Percentiles rank a stretch among this genome's conserved stretches.
Evolutionary conservation across 2,797 vertebrate genomes (phyloP).

Genomic region (Megalops cyprinoides): DNA sequence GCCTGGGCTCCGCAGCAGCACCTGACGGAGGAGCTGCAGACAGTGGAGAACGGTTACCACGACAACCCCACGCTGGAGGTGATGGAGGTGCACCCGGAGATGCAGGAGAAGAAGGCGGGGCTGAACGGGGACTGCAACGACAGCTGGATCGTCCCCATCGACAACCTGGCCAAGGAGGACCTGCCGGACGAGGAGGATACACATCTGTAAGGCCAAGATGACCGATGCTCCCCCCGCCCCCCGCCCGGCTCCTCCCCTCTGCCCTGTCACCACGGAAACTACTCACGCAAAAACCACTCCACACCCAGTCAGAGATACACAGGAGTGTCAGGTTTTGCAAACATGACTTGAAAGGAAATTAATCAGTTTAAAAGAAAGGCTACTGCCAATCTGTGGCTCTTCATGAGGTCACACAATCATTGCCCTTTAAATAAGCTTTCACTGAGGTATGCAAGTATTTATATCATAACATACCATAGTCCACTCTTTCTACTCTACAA

Average conservation of each 20-base stretch:
- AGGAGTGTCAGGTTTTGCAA: too few species aligned
- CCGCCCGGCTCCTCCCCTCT: too few species aligned
- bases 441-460: too few species aligned
- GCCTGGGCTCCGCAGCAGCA: constrained; percentile 82
- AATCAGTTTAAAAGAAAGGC: not conserved
- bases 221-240: not conserved
- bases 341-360: not conserved
- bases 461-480: too few species aligned
- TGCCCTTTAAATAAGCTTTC: not conserved
- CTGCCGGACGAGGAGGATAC: constrained; percentile 92
- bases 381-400: not conserved
- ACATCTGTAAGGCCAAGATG: constrained; percentile 77
- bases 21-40: constrained; percentile 93
- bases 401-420: not conserved
- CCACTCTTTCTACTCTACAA: too few species aligned
- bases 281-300: not conserved
- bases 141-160: constrained; percentile 94
- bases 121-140: constrained; percentile 90
- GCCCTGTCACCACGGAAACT: not conserved
- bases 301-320: not conserved
- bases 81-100: constrained; percentile 93
- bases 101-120: constrained; percentile 90
- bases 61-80: constrained; percentile 97
- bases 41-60: constrained; percentile 95
- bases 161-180: constrained; percentile 89